phyloP scores from a whole-genome alignment of 1,140 invertebrate genomes.

The Zelostemma sp. region DNA sequence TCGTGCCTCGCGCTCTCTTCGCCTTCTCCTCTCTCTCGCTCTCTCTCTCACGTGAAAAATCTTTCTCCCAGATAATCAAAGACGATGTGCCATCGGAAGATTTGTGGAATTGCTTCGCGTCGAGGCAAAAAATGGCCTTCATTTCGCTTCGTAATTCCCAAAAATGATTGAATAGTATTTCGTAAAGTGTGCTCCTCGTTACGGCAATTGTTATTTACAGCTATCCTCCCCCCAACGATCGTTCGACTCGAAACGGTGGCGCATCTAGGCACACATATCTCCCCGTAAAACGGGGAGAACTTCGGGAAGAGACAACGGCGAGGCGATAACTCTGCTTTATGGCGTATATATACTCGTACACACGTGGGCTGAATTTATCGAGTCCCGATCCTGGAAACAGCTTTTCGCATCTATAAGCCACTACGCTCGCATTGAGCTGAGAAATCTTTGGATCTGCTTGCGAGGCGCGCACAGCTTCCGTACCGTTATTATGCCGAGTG shows the following conservation, averaged over 20 bases:
- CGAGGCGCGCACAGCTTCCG: conserved; percentile 35
- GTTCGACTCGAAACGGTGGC: too few species aligned
- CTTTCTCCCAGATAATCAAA: conserved; percentile 51
- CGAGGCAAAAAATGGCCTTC: conserved; percentile 7
- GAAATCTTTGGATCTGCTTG: conserved; percentile 31
- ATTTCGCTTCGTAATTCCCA: conserved; percentile 3
- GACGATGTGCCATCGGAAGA: conserved; percentile 50
- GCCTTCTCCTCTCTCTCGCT: conserved; percentile 9
- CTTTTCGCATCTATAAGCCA: conserved; percentile 31
- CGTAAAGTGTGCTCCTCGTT: background rate
- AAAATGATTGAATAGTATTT: too few species aligned
- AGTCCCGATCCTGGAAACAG: conserved; percentile 32
- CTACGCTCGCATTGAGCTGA: conserved; percentile 16
- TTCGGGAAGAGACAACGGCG: conserved; percentile 42
- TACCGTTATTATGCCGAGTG: conserved; percentile 42
- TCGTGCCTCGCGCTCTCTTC: conserved; percentile 4
- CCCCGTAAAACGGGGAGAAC: too few species aligned
- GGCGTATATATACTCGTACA: conserved; percentile 27
- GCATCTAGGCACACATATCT: too few species aligned
- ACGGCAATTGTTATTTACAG: too few species aligned
- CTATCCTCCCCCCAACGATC: too few species aligned
- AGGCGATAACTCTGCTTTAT: conserved; percentile 56
- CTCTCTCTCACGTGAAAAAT: conserved; percentile 49
- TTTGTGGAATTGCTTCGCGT: conserved; percentile 19
- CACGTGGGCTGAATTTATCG: conserved; percentile 49